These are phyloP conservation scores for Lithobius niger DNA, from an alignment of 1,140 invertebrate genomes.

Conservation along the genomic window DNA sequence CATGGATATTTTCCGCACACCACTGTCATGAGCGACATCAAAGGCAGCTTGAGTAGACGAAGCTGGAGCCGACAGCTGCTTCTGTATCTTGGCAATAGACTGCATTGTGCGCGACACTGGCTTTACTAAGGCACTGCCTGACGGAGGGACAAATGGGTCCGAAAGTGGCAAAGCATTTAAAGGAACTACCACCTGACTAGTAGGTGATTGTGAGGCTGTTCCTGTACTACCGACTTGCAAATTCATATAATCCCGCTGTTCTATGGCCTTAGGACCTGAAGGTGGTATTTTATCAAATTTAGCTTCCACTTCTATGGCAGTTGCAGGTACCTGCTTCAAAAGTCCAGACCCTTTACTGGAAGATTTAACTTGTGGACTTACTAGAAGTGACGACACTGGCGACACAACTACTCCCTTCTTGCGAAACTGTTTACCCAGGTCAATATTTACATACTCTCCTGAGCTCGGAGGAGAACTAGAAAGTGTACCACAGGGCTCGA, in stretches of 20 bases:
- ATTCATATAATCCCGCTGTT: background rate
- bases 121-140: background rate
- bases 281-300: too few relatives aligned
- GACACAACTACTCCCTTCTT: too few relatives aligned
- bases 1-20: background rate
- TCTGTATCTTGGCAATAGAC: background rate
- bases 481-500: background rate
- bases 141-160: background rate
- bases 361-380: too few relatives aligned
- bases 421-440: background rate
- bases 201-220: background rate
- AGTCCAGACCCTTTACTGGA: too few relatives aligned
- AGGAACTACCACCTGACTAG: background rate
- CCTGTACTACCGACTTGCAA: background rate
- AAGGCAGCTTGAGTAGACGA: background rate
- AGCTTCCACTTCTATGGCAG: too few relatives aligned
- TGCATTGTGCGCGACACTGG: background rate
- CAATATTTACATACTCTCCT: slow-evolving; percentile 6
- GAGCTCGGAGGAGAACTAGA: background rate
- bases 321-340: too few relatives aligned
- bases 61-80: background rate
- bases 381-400: too few relatives aligned
- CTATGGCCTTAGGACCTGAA: background rate
- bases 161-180: background rate
- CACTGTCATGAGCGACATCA: background rate